These are phyloP conservation scores for Astropecten irregularis DNA, from an alignment of 53 echinoderm and acorn worm genomes.

Conservation along the genomic window DNA sequence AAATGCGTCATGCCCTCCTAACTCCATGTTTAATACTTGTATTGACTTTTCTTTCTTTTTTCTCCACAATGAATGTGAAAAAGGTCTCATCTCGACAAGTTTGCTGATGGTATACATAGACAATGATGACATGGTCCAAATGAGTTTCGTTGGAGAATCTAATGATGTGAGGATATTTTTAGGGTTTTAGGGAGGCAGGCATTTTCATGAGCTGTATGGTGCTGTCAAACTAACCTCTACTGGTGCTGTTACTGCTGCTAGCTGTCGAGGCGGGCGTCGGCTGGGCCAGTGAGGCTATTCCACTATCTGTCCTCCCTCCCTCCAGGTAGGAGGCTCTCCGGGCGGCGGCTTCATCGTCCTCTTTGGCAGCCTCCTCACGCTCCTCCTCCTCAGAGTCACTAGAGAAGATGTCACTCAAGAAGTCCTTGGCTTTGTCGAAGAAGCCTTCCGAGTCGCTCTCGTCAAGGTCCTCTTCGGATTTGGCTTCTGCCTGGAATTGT, in stretches of 20 bases:
- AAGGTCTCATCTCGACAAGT: no score
- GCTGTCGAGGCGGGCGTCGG: slow-evolving; percentile 34
- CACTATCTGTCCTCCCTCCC: slow-evolving; percentile 78
- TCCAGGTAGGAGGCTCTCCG: slow-evolving; percentile 5
- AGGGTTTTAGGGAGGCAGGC: no score
- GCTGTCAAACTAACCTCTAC: no score
- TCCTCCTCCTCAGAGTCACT: slow-evolving; percentile 90
- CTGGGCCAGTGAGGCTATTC: slow-evolving; percentile 76
- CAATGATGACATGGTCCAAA: no score
- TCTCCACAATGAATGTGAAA: no score
- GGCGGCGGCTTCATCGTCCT: not conserved
- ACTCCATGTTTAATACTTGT: no score
- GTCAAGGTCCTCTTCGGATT: slow-evolving; percentile 71
- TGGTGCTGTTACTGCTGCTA: slow-evolving; percentile 30
- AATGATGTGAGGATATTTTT: no score
- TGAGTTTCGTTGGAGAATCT: no score
- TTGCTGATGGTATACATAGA: no score
- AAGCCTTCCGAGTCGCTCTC: slow-evolving; percentile 78
- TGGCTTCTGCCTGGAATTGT: slow-evolving; percentile 67
- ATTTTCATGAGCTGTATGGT: no score
- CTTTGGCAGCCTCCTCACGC: slow-evolving; percentile 27
- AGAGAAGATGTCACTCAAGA: slow-evolving; percentile 94
- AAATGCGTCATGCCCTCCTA: no score
- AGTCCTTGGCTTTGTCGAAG: slow-evolving; percentile 88
- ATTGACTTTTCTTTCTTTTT: no score